Evolutionary conservation across 2,113 vertebrate genomes (phyloP).

Genomic region (Silurus meridionalis): DNA sequence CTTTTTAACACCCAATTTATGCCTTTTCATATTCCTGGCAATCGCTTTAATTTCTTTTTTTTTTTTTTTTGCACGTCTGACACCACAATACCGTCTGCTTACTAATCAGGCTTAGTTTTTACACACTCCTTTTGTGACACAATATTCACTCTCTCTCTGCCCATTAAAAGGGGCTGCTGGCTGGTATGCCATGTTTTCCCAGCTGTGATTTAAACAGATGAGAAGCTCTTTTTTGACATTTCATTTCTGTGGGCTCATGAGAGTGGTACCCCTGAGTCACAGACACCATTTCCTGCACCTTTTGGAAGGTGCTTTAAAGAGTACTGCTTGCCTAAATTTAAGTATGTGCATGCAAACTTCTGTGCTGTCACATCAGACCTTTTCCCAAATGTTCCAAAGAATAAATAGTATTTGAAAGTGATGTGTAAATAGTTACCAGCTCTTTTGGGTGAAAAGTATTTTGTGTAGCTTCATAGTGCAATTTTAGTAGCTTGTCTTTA

Average conservation of each 20-base stretch:
- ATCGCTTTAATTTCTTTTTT: neutral
- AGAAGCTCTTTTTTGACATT: constrained; percentile 56
- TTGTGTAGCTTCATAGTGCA: neutral
- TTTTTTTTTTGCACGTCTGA: neutral
- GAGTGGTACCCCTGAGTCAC: constrained; percentile 63
- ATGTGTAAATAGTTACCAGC: neutral
- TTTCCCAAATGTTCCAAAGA: constrained; percentile 8
- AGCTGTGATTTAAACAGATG: constrained; percentile 65
- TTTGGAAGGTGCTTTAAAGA: constrained; percentile 70
- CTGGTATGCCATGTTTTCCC: constrained; percentile 68
- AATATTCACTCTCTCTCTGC: constrained; percentile 53
- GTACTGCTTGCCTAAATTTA: constrained; percentile 43
- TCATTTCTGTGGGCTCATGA: constrained; percentile 67
- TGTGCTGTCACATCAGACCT: constrained; percentile 19
- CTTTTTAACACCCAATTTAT: neutral
- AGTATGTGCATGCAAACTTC: constrained; percentile 16
- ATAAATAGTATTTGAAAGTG: constrained; percentile 9
- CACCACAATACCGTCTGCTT: neutral
- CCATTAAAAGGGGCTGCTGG: constrained; percentile 56
- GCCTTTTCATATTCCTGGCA: constrained; percentile 13
- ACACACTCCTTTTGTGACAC: constrained; percentile 25
- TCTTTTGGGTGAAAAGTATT: neutral
- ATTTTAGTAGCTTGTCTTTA: neutral
- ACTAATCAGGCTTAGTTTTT: neutral
- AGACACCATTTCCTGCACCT: constrained; percentile 69